Evolutionary conservation across 1,140 invertebrate species (phyloP).

Genomic region (Micrasema minimum): DNA sequence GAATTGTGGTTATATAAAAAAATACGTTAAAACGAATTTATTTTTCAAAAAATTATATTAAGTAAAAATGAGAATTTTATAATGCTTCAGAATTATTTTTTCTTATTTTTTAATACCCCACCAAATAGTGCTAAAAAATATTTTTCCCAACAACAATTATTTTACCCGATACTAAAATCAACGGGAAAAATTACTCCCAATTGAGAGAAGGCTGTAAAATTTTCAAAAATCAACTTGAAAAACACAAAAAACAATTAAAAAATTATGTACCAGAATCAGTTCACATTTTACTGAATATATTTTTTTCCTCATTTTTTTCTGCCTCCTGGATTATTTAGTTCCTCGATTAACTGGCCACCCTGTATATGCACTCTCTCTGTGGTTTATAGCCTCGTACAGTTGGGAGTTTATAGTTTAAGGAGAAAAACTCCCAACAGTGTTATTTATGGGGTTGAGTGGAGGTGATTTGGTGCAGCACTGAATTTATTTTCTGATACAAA

Average conservation of each 20-base stretch:
- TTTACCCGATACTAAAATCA: too few relatives aligned
- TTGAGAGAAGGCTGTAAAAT: neutral
- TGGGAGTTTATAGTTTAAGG: slow-evolving; percentile 8
- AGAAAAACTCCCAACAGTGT: slow-evolving; percentile 3
- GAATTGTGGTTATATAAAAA: too few relatives aligned
- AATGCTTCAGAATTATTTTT: too few relatives aligned
- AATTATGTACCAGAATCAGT: neutral
- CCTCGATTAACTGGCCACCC: neutral
- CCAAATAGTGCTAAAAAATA: too few relatives aligned
- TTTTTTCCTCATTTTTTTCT: too few relatives aligned
- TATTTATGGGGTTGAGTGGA: slow-evolving; percentile 15
- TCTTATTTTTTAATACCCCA: too few relatives aligned
- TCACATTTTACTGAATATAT: neutral
- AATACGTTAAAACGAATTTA: too few relatives aligned
- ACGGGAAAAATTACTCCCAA: neutral
- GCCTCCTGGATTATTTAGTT: too few relatives aligned
- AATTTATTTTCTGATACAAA: neutral
- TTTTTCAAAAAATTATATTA: too few relatives aligned
- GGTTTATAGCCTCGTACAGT: slow-evolving; percentile 13
- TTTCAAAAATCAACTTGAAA: neutral
- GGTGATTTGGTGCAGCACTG: neutral
- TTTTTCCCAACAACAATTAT: too few relatives aligned
- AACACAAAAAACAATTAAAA: neutral
- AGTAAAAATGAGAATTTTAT: too few relatives aligned
- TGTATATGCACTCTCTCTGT: slow-evolving; percentile 7